phyloP scores from a whole-genome alignment of 2,797 vertebrate genomes.

The Clarias platycephalus region DNA sequence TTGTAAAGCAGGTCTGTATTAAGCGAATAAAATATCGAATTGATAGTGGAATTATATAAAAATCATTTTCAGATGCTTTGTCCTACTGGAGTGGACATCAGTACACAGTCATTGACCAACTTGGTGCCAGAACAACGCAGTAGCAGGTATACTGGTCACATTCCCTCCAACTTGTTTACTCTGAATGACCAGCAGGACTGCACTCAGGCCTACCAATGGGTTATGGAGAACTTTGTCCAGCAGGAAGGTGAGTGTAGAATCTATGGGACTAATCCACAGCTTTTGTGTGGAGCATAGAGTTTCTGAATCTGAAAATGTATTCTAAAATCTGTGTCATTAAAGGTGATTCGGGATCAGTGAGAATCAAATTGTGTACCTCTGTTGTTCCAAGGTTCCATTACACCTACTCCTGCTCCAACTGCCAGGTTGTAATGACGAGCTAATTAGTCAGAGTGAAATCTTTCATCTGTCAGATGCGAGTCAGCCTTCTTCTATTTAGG shows the following conservation, averaged over 20 bases:
- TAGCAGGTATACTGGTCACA: slow-evolving; percentile 56
- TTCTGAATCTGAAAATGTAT: background rate
- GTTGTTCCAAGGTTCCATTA: slow-evolving; percentile 41
- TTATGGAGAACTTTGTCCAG: slow-evolving; percentile 69
- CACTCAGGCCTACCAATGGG: slow-evolving; percentile 71
- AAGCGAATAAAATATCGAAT: background rate
- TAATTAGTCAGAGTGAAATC: slow-evolving; percentile 83
- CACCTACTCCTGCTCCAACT: slow-evolving; percentile 64
- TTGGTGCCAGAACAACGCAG: slow-evolving; percentile 54
- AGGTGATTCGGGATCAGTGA: slow-evolving; percentile 20
- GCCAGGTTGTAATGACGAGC: slow-evolving; percentile 74
- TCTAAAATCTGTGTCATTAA: slow-evolving; percentile 7
- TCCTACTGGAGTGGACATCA: slow-evolving; percentile 69
- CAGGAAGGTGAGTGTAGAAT: slow-evolving; percentile 69
- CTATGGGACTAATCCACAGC: background rate
- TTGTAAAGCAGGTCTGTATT: background rate
- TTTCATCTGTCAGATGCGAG: slow-evolving; percentile 80
- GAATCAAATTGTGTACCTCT: slow-evolving; percentile 12
- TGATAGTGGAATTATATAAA: background rate
- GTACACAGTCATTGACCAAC: slow-evolving; percentile 56
- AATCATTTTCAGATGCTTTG: slow-evolving; percentile 71
- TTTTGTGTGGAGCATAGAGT: background rate
- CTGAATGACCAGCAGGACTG: slow-evolving; percentile 82
- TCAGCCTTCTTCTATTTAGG: slow-evolving; percentile 82
- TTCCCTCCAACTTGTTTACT: slow-evolving; percentile 85